Conservation (phyloP, 1,140 invertebrate species). For the Polyergus mexicanus region DNA sequence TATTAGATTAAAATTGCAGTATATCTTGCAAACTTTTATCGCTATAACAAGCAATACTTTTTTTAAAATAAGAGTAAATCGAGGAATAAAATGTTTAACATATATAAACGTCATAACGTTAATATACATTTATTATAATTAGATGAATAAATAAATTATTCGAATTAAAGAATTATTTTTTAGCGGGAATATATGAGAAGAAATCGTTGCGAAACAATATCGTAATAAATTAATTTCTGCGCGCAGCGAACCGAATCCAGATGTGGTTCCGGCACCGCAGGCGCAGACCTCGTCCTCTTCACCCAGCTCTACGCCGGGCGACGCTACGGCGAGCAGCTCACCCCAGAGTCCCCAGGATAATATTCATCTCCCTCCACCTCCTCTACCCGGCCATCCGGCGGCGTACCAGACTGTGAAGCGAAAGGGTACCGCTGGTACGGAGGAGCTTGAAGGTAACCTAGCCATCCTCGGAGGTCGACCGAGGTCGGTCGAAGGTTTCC, state of each 20-base stretch:
- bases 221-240: slow-evolving; percentile 39
- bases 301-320: slow-evolving; percentile 89
- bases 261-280: slow-evolving; percentile 92
- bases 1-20: too few relatives aligned
- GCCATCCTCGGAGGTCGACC: slow-evolving; percentile 94
- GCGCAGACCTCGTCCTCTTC: slow-evolving; percentile 90
- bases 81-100: not conserved
- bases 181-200: not conserved
- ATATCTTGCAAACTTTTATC: too few relatives aligned
- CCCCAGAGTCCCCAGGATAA: slow-evolving; percentile 89
- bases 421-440: slow-evolving; percentile 90
- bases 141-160: not conserved
- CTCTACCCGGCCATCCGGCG: slow-evolving; percentile 90
- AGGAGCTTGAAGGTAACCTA: slow-evolving; percentile 92
- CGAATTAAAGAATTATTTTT: too few relatives aligned
- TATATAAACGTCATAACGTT: not conserved
- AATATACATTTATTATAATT: not conserved
- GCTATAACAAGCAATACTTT: too few relatives aligned
- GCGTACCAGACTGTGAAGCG: slow-evolving; percentile 94
- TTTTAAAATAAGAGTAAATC: not conserved
- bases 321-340: slow-evolving; percentile 88
- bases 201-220: not conserved
- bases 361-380: slow-evolving; percentile 92
- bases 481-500: slow-evolving; percentile 92
- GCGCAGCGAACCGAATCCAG: slow-evolving; percentile 91